phyloP scores from a whole-genome alignment of 2,888 invertebrate species.

The Cheilosia variabilis region DNA sequence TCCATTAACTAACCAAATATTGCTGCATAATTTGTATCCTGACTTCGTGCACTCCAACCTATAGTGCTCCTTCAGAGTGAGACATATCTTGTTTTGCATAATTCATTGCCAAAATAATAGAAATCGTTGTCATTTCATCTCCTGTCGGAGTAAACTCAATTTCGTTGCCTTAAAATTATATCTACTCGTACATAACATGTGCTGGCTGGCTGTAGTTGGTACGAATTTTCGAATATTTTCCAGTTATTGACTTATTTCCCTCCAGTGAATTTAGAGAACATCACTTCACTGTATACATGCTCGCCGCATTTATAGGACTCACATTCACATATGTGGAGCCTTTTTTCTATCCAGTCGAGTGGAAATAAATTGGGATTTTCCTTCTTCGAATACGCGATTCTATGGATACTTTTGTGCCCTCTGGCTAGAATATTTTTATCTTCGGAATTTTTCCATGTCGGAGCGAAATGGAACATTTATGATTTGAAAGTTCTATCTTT shows the following conservation, averaged over 20 bases:
- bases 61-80: neutral
- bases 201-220: conserved; percentile 5
- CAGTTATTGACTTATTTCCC: conserved; percentile 63
- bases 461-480: no score
- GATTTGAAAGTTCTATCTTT: no score
- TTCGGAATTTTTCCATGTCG: no score
- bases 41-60: neutral
- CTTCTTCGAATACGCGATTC: conserved; percentile 25
- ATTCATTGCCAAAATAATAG: conserved; percentile 12
- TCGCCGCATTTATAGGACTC: neutral
- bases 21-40: no score
- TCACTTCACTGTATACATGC: neutral
- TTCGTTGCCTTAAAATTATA: conserved; percentile 20
- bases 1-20: no score
- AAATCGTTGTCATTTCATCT: conserved; percentile 4
- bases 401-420: neutral
- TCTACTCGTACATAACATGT: conserved; percentile 3
- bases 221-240: conserved; percentile 57
- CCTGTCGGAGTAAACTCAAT: conserved; percentile 1
- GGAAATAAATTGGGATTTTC: conserved; percentile 44
- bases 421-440: no score
- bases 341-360: conserved; percentile 42
- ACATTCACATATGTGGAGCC: conserved; percentile 9
- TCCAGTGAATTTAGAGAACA: conserved; percentile 41
- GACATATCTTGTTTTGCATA: neutral